phyloP scores from a whole-genome alignment of 2,888 invertebrate genomes.

The Scrobipalpa costella region DNA sequence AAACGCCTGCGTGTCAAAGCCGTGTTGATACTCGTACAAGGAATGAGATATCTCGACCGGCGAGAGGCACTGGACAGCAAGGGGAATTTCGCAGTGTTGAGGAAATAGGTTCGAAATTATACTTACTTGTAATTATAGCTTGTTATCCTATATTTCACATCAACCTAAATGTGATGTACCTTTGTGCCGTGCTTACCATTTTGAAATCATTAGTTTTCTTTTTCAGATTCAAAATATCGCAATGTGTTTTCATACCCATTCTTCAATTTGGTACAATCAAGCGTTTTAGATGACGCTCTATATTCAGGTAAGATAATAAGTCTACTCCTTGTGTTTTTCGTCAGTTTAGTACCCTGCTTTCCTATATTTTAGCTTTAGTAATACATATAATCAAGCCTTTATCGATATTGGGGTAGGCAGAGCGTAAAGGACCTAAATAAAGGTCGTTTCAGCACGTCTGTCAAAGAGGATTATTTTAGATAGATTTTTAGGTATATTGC shows the following conservation, averaged over 20 bases:
- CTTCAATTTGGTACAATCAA: slow-evolving; percentile 88
- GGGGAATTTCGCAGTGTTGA: slow-evolving; percentile 64
- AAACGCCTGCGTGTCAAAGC: slow-evolving; percentile 3
- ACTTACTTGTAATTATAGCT: not conserved
- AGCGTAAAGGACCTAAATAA: too few relatives aligned
- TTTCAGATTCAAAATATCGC: slow-evolving; percentile 78
- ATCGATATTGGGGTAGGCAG: too few relatives aligned
- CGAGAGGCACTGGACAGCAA: slow-evolving; percentile 59
- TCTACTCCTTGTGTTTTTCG: too few relatives aligned
- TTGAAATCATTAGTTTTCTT: not conserved
- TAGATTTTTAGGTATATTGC: too few relatives aligned
- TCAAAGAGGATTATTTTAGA: too few relatives aligned
- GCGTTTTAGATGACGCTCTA: slow-evolving; percentile 84
- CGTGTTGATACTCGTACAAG: slow-evolving; percentile 18
- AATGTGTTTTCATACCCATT: slow-evolving; percentile 81
- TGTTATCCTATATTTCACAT: too few relatives aligned
- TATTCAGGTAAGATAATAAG: slow-evolving; percentile 75
- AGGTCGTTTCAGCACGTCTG: too few relatives aligned
- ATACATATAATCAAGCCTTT: too few relatives aligned
- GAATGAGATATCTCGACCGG: slow-evolving; percentile 42
- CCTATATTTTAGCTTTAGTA: too few relatives aligned
- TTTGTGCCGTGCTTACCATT: too few relatives aligned
- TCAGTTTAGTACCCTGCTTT: too few relatives aligned
- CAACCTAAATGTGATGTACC: not conserved
- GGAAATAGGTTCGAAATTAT: slow-evolving; percentile 60